These are phyloP conservation scores for Strigamia maritima DNA, from an alignment of 2,888 invertebrate genomes.

Conservation along the genomic window DNA sequence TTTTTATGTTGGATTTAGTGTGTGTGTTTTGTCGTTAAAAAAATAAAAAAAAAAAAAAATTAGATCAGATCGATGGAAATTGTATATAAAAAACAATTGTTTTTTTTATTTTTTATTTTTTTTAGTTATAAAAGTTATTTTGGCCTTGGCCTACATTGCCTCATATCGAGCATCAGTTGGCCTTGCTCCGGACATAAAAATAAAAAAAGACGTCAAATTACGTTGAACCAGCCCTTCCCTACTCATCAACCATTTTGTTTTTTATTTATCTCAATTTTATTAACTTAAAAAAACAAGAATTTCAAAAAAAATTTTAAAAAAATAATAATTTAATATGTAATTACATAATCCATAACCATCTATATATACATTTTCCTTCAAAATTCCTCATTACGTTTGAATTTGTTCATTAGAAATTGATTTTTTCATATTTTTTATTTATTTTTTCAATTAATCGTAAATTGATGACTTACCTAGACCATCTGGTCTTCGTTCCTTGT, in stretches of 20 bases:
- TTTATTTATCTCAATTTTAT: background rate
- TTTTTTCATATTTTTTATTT: background rate
- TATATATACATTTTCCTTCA: too few relatives aligned
- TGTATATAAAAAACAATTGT: slow-evolving; percentile 8
- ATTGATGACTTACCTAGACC: background rate
- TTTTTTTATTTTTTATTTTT: background rate
- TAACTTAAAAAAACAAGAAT: background rate
- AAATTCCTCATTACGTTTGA: too few relatives aligned
- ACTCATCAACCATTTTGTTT: background rate
- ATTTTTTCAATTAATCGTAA: background rate
- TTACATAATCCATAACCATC: too few relatives aligned
- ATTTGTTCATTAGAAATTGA: background rate
- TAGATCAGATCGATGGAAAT: background rate
- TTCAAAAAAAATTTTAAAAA: background rate
- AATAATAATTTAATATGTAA: too few relatives aligned
- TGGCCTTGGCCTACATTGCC: slow-evolving; percentile 34
- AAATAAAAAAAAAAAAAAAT: background rate
- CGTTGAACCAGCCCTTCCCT: slow-evolving; percentile 17
- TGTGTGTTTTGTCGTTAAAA: background rate
- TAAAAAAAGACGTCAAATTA: slow-evolving; percentile 15
- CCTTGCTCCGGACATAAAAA: slow-evolving; percentile 34
- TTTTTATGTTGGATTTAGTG: background rate
- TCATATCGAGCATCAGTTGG: slow-evolving; percentile 31
- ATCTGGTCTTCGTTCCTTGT: slow-evolving; percentile 1
- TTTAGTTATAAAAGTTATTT: slow-evolving; percentile 31